phyloP scores from a whole-genome alignment of 1,140 invertebrate species.

The Linepithema humile region DNA sequence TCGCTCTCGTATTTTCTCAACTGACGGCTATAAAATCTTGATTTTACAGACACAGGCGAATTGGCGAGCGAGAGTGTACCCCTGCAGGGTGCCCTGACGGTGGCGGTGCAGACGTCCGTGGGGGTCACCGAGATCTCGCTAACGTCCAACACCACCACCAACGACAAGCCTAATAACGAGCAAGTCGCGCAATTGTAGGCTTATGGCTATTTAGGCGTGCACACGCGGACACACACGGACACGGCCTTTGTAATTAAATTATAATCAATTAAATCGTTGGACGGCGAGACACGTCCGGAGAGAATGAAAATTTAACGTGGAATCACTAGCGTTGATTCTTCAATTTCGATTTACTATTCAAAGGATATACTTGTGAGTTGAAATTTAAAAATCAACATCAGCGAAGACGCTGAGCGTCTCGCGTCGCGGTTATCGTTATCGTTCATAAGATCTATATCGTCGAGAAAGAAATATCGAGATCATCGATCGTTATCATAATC shows the following conservation, averaged over 20 bases:
- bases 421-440: slow-evolving; percentile 1
- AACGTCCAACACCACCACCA: slow-evolving; percentile 77
- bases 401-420: background rate
- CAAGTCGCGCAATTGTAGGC: slow-evolving; percentile 80
- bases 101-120: slow-evolving; percentile 81
- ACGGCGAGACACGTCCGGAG: background rate
- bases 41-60: slow-evolving; percentile 79
- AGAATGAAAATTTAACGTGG: background rate
- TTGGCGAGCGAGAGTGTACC: slow-evolving; percentile 79
- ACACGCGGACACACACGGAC: background rate
- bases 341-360: slow-evolving; percentile 10
- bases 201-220: background rate
- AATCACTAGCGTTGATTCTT: background rate
- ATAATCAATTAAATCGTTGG: background rate
- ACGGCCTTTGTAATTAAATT: too few relatives aligned
- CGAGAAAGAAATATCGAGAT: slow-evolving; percentile 59
- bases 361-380: background rate
- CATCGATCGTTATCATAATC: slow-evolving; percentile 70
- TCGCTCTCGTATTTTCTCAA: background rate
- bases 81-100: slow-evolving; percentile 78
- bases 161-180: slow-evolving; percentile 79
- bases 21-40: background rate
- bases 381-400: background rate
- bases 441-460: background rate
- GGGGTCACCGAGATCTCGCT: slow-evolving; percentile 80